Evolutionary conservation across 2,113 vertebrate species (phyloP).

Genomic region (Ploceus nigricollis): DNA sequence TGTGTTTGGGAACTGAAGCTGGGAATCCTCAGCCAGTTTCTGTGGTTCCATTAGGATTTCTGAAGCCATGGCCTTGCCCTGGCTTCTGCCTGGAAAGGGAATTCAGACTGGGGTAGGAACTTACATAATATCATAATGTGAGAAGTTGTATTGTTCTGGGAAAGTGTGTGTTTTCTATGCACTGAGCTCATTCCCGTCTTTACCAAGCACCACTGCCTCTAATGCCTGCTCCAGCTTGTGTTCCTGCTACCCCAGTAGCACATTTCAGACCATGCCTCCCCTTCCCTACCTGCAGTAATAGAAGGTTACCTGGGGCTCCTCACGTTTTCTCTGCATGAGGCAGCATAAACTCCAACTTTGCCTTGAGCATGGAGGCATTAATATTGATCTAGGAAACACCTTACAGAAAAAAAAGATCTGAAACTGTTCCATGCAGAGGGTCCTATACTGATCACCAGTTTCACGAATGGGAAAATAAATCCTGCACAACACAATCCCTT

Average conservation of each 20-base stretch:
- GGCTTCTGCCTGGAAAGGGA: not conserved
- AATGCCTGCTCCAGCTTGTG: not conserved
- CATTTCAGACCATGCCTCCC: not conserved
- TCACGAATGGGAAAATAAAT: not conserved
- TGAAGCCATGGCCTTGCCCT: not conserved
- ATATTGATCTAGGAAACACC: not conserved
- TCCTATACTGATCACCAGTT: not conserved
- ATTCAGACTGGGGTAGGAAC: not conserved
- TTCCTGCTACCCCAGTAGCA: not conserved
- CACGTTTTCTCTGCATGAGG: not conserved
- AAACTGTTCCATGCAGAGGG: not conserved
- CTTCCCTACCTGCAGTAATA: not conserved
- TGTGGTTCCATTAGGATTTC: not conserved
- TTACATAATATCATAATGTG: fast-evolving
- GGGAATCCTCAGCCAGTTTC: not conserved
- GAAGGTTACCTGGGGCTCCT: not conserved
- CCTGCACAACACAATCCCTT: not conserved
- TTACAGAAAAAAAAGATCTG: not conserved
- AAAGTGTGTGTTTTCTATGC: not conserved
- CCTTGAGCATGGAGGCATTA: not conserved
- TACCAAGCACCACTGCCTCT: not conserved
- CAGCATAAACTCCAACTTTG: not conserved
- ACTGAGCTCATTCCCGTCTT: not conserved
- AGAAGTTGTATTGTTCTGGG: not conserved
- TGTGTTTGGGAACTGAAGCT: not conserved